phyloP scores from a whole-genome alignment of 2,888 invertebrate species.

The Meiosimyza platycephala region DNA sequence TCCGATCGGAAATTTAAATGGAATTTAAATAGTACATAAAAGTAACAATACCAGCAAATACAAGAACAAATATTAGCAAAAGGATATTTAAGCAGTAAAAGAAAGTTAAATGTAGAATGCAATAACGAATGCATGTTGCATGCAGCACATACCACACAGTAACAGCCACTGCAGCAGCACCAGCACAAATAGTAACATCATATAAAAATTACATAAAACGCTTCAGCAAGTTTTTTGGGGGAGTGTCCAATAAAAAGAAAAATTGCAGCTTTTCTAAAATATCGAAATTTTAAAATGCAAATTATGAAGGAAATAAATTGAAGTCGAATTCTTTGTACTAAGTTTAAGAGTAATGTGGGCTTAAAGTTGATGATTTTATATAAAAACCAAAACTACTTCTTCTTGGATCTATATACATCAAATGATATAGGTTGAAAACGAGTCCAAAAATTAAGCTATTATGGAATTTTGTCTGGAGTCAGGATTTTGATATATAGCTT shows the following conservation, averaged over 20 bases:
- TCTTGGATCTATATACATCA: no score
- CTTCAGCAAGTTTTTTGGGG: conserved; percentile 12
- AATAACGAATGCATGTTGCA: conserved; percentile 1
- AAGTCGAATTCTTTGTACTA: neutral
- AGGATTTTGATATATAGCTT: no score
- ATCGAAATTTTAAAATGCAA: neutral
- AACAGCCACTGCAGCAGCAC: neutral
- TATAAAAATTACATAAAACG: neutral
- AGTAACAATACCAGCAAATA: neutral
- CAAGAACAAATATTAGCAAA: neutral
- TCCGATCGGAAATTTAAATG: conserved; percentile 28
- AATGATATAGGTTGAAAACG: no score
- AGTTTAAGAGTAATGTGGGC: no score
- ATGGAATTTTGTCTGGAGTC: no score
- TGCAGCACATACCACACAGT: neutral
- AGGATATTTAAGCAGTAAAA: neutral
- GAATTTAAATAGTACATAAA: conserved; percentile 29
- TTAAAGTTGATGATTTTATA: no score
- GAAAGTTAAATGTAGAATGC: neutral
- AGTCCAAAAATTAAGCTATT: no score
- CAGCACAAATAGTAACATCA: neutral
- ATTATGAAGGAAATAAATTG: neutral
- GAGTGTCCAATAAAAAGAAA: neutral
- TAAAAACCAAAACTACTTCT: no score
- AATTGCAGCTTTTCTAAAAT: neutral